Conservation (phyloP, 2,888 invertebrate species). For the Nomada ruficornis region DNA sequence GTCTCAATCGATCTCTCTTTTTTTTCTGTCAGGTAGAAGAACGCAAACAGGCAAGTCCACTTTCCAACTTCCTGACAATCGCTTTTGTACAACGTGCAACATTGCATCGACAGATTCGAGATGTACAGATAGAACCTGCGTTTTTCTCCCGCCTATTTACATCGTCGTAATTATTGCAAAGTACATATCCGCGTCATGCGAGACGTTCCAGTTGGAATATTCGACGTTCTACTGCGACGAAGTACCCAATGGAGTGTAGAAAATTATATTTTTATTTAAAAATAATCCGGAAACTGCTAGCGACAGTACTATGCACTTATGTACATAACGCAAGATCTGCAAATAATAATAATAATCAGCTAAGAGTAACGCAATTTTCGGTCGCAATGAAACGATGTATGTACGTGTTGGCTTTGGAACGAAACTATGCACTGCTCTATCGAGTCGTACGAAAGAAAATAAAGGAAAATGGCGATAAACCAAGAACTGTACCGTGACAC, state of each 20-base stretch:
- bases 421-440: neutral
- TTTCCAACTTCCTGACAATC: slow-evolving; percentile 78
- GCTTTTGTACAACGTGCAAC: slow-evolving; percentile 31
- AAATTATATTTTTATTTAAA: neutral
- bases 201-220: slow-evolving; percentile 22
- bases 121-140: too few species aligned
- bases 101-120: too few species aligned
- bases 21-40: slow-evolving; percentile 65
- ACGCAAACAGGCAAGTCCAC: slow-evolving; percentile 75
- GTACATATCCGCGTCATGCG: slow-evolving; percentile 11
- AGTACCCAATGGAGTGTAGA: neutral
- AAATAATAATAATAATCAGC: neutral
- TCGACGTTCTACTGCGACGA: neutral
- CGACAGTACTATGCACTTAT: neutral
- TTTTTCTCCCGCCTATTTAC: neutral
- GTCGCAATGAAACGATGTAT: neutral
- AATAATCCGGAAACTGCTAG: neutral
- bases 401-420: too few species aligned
- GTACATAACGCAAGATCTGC: neutral
- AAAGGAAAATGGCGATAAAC: slow-evolving; percentile 51
- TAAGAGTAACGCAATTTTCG: neutral
- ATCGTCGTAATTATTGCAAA: slow-evolving; percentile 30
- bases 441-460: neutral
- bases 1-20: slow-evolving; percentile 28
- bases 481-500: slow-evolving; percentile 62